Percentiles rank a stretch among this genome's conserved stretches.
Evolutionary conservation across 2,797 vertebrate genomes (phyloP).

Genomic region (Sebastes melanostomus): DNA sequence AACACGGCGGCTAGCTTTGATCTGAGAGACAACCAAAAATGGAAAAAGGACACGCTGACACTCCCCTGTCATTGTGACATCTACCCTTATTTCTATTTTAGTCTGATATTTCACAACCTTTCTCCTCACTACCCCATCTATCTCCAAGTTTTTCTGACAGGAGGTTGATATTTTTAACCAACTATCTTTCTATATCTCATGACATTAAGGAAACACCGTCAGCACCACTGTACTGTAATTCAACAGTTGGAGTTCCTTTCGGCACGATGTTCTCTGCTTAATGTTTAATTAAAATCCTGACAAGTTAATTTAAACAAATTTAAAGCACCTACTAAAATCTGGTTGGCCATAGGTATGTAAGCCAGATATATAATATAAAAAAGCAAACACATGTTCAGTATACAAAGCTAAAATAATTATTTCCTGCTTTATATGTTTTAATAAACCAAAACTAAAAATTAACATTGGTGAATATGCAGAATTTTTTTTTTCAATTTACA

Average conservation of each 20-base stretch:
- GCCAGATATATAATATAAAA: background rate
- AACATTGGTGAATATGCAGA: background rate
- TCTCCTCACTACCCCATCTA: background rate
- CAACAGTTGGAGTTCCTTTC: background rate
- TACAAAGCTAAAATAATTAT: background rate
- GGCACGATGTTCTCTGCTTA: background rate
- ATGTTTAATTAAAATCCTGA: background rate
- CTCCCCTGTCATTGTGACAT: slow-evolving; percentile 1
- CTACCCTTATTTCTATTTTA: slow-evolving; percentile 26
- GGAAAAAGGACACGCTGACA: slow-evolving; percentile 9
- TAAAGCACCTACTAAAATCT: background rate
- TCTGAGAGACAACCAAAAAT: slow-evolving; percentile 1
- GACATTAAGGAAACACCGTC: slow-evolving; percentile 2
- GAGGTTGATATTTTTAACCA: background rate
- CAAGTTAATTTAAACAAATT: background rate
- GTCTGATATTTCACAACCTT: slow-evolving; percentile 3
- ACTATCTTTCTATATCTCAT: background rate
- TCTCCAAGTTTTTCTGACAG: background rate
- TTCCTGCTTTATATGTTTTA: background rate
- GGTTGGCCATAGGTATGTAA: background rate
- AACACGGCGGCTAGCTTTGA: slow-evolving; percentile 28
- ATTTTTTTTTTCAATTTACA: background rate
- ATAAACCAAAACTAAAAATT: background rate
- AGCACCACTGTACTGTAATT: background rate
- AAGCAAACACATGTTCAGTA: background rate